Evolutionary conservation across 2,113 vertebrate species (phyloP).

Genomic region (Hippocampus guttulatus): DNA sequence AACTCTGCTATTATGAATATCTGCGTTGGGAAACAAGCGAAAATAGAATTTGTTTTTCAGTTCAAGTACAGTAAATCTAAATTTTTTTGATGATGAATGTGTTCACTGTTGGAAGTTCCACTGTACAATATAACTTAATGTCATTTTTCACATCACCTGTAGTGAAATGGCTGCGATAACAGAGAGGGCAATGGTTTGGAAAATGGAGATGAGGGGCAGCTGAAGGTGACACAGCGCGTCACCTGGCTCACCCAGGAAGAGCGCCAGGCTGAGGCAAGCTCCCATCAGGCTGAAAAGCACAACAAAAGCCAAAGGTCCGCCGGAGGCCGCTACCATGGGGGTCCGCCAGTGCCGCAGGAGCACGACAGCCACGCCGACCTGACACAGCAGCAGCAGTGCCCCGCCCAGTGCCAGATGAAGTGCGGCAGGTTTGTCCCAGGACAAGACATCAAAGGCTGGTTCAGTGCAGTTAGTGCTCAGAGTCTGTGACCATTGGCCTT

Average conservation of each 20-base stretch:
- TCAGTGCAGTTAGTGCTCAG: constrained; percentile 65
- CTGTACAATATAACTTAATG: background rate
- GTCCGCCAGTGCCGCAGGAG: constrained; percentile 64
- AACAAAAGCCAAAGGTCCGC: constrained; percentile 64
- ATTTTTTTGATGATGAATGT: background rate
- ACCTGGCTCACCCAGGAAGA: constrained; percentile 74
- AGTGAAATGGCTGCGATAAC: constrained; percentile 73
- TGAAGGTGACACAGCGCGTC: constrained; percentile 64
- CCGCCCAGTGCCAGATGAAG: constrained; percentile 47
- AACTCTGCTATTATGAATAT: constrained; percentile 74
- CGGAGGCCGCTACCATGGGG: constrained; percentile 67
- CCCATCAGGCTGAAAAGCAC: constrained; percentile 66
- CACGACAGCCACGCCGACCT: constrained; percentile 41
- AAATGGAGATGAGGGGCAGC: constrained; percentile 65
- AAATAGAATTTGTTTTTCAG: background rate
- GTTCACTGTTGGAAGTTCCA: background rate
- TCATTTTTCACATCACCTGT: constrained; percentile 67
- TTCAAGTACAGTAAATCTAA: background rate
- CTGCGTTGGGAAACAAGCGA: constrained; percentile 56
- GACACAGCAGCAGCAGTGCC: constrained; percentile 45
- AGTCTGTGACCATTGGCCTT: constrained; percentile 71
- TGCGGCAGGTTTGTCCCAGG: constrained; percentile 62
- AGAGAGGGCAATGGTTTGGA: constrained; percentile 75
- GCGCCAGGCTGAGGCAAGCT: constrained; percentile 66
- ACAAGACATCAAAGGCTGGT: constrained; percentile 67